Conservation (phyloP, 2,113 vertebrate species). For the Acinonyx jubatus region DNA sequence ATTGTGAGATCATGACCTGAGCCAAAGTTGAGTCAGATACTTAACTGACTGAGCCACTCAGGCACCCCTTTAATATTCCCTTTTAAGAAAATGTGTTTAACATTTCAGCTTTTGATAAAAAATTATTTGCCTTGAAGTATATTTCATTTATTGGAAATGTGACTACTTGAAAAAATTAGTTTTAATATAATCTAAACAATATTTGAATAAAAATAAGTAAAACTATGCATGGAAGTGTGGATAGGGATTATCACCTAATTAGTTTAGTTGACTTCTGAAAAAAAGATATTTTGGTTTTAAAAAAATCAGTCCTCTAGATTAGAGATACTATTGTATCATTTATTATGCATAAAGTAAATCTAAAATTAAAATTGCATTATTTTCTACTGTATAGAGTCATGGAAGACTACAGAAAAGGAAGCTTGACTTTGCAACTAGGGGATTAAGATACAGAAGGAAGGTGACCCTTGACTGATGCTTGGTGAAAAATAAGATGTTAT, state of each 20-base stretch:
- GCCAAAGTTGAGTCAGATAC: too few species aligned
- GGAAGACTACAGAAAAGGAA: not conserved
- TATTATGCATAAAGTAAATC: not conserved
- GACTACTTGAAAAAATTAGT: not conserved
- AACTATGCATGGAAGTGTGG: not conserved
- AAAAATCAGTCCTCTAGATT: not conserved
- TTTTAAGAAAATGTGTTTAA: not conserved
- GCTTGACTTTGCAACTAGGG: fast-evolving
- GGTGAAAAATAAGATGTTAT: not conserved
- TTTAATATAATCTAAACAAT: not conserved
- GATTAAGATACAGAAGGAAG: not conserved
- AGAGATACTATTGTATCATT: not conserved
- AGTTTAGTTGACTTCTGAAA: not conserved
- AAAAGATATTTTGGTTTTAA: not conserved
- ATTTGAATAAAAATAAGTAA: not conserved
- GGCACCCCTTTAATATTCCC: not conserved
- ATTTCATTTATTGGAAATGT: not conserved
- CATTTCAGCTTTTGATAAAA: not conserved
- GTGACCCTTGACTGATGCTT: not conserved
- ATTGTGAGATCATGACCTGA: too few species aligned
- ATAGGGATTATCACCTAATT: not conserved
- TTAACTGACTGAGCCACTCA: too few species aligned
- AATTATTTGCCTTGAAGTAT: not conserved
- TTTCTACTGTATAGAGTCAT: not conserved
- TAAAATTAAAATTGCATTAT: not conserved